These are phyloP conservation scores for Ochropacha duplaris DNA, from an alignment of 2,888 invertebrate genomes.

Conservation along the genomic window DNA sequence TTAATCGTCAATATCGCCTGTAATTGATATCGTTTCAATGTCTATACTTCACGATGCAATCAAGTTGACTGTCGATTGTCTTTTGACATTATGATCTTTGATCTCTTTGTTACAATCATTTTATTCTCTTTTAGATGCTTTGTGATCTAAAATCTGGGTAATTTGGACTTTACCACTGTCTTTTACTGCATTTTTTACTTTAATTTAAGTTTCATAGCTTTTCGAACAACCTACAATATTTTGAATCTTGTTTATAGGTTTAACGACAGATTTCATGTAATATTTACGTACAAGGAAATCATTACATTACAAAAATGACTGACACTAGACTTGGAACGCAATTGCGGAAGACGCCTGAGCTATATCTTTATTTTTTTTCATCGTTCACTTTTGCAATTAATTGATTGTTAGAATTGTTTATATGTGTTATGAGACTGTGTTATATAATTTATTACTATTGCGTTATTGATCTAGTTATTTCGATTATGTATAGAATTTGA, in stretches of 20 bases:
- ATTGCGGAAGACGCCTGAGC: slow-evolving; percentile 25
- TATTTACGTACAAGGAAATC: slow-evolving; percentile 8
- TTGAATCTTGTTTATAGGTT: background rate
- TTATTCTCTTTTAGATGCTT: background rate
- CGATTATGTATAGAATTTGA: background rate
- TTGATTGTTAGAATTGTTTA: background rate
- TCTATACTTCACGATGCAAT: slow-evolving; percentile 16
- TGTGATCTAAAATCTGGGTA: background rate
- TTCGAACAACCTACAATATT: background rate
- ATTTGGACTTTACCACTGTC: background rate
- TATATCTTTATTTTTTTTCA: slow-evolving; percentile 2
- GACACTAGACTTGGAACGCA: slow-evolving; percentile 14
- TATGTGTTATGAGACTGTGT: background rate
- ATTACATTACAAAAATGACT: slow-evolving; percentile 33
- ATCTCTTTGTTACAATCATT: background rate
- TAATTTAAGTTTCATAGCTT: background rate
- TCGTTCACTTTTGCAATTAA: background rate
- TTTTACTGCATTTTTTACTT: background rate
- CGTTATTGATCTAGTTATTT: slow-evolving; percentile 1
- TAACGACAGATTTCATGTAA: background rate
- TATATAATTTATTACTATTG: background rate
- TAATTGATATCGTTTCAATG: slow-evolving; percentile 26
- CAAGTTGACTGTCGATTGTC: slow-evolving; percentile 9
- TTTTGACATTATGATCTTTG: slow-evolving; percentile 2
- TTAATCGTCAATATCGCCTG: slow-evolving; percentile 36